A percentile compares a stretch with the other conserved stretches of the same genome.
Conservation (phyloP, 2,797 vertebrate species). For the Alauda arvensis region DNA sequence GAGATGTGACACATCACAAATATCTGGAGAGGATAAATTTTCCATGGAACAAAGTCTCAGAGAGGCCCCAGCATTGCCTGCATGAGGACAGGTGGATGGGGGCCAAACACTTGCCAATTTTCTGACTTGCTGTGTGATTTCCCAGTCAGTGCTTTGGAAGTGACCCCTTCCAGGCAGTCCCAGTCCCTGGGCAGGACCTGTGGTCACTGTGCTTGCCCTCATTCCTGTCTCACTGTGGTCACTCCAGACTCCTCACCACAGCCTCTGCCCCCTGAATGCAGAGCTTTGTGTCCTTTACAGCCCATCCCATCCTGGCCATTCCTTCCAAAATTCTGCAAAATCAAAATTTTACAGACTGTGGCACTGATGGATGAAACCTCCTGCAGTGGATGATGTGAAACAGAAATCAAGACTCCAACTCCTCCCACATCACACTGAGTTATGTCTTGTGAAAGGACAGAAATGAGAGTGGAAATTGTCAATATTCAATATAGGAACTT, state of each 20-base stretch:
- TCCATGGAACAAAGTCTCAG: neutral
- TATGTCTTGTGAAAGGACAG: neutral
- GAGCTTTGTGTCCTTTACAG: neutral
- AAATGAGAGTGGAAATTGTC: neutral
- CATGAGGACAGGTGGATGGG: neutral
- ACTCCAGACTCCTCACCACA: neutral
- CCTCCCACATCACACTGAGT: neutral
- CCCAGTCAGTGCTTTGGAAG: neutral
- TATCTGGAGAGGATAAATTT: neutral
- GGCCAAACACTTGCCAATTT: neutral
- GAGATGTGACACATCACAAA: neutral
- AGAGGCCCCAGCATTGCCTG: neutral
- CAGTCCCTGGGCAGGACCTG: neutral
- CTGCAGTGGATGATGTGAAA: neutral
- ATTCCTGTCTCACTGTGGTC: neutral
- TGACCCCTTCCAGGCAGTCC: neutral
- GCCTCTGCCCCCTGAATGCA: neutral
- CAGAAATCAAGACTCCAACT: neutral
- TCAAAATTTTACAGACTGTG: neutral
- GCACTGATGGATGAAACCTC: neutral
- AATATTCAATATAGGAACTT: neutral
- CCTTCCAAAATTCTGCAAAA: neutral
- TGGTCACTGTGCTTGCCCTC: neutral
- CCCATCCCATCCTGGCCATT: rapidly evolving
- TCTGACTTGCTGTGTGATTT: neutral